A percentile compares a stretch with the other conserved stretches of the same genome.
Conservation (phyloP, 2,797 vertebrate species). For the Ibycter americanus region DNA sequence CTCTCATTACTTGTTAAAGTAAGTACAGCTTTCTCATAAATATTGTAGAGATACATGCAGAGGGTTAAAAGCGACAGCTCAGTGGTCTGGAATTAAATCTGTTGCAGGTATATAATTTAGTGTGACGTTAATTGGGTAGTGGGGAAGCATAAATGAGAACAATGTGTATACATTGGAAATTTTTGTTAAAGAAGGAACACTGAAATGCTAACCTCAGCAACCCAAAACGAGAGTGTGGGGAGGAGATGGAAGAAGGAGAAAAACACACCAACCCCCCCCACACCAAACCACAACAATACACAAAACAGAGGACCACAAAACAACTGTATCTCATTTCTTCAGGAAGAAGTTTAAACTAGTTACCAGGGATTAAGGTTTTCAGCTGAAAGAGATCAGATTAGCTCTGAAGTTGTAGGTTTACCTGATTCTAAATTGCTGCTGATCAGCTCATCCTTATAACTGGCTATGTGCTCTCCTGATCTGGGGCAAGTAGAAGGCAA, state of each 20-base stretch:
- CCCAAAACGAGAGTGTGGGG: background rate
- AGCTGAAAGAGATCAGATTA: background rate
- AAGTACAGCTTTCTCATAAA: conserved; percentile 49
- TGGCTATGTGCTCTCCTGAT: background rate
- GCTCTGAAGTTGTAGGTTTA: background rate
- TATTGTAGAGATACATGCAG: conserved; percentile 42
- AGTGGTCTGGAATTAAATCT: conserved; percentile 66
- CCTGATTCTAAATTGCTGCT: background rate
- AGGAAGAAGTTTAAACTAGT: background rate
- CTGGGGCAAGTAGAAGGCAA: background rate
- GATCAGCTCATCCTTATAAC: background rate
- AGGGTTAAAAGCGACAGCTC: conserved; percentile 53
- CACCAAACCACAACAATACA: background rate
- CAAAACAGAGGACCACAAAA: background rate
- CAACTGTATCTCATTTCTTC: background rate
- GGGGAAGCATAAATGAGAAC: conserved; percentile 62
- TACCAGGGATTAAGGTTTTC: background rate
- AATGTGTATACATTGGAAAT: background rate
- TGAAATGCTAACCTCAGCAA: conserved; percentile 25
- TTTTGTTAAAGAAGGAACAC: conserved; percentile 18
- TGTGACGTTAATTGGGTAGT: conserved; percentile 67
- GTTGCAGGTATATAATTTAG: conserved; percentile 68
- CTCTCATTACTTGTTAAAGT: conserved; percentile 24
- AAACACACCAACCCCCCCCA: background rate
- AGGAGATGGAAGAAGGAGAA: background rate